Base-by-base conservation (phyloP, 2,888 invertebrate genomes). In the Notocelia uddmanniana region DNA sequence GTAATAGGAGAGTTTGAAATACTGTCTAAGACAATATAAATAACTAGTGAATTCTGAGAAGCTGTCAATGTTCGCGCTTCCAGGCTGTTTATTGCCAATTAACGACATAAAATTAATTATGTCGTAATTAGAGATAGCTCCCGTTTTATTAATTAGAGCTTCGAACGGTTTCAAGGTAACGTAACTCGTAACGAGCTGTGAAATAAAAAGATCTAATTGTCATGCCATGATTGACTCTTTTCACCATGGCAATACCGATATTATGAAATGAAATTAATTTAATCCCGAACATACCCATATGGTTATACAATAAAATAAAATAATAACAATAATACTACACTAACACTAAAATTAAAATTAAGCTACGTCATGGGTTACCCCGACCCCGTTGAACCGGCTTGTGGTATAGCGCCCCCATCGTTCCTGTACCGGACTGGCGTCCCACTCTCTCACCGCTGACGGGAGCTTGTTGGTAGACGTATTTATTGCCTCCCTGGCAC, bases 141-240 rank as follows among this genome's bases (percentile, higher is more conserved):
- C 78, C 85, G 88, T 85, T 83, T 83, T 82, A 84, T 86, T 90
- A 89, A 89, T 89, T 89, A 86, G 85, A 85, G 77, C 80, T 79
- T 77, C 83, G 77, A 80, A 83, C 83, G 83, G 79, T 82, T 86
- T 85, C 79, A 83, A 76, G 82, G 84, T 81, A 83, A 76, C 82
- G 84, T 81, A 83, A 83, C 83, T 85, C 82, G 81, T 79, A 81
- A 77, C 79, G 80, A 77, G 79, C 72, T 78, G 78, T 19, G 64
- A 64, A 54, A 54, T 54, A 15, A 37, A 37, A 37, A 21, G 31
- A 21, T 52, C 37, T 64, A 37, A 26, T 21, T 23, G 26, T 26
- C n/a, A 23, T 54, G n/a, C n/a, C n/a, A n/a, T 5, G 23, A 54
- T 15, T 26, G 23, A n/a, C 55, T n/a, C n/a, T 45, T 45, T 26